Evolutionary conservation across 2,888 invertebrate genomes (phyloP).

Genomic region (Chloromyia formosa): DNA sequence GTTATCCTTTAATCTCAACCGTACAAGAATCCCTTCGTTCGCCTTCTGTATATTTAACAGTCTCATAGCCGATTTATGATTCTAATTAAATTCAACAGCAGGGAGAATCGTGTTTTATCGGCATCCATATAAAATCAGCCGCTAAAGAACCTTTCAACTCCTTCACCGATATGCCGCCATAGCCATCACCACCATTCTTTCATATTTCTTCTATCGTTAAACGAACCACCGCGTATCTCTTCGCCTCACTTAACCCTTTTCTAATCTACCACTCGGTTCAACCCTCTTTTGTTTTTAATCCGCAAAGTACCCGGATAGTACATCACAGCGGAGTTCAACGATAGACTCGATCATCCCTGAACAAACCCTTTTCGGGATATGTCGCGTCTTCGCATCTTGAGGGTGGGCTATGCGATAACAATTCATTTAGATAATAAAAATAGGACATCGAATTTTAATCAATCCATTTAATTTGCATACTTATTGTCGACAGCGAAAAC

Average conservation of each 20-base stretch:
- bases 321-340: neutral
- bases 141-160: constrained; percentile 10
- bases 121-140: constrained; percentile 33
- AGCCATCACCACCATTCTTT: neutral
- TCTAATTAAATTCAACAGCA: constrained; percentile 50
- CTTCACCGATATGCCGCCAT: too few relatives aligned
- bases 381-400: neutral
- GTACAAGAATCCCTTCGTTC: constrained; percentile 28
- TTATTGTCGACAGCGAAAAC: constrained; percentile 39
- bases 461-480: constrained; percentile 58
- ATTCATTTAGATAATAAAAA: constrained; percentile 51
- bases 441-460: constrained; percentile 62
- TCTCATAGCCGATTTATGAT: constrained; percentile 50
- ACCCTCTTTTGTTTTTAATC: constrained; percentile 22
- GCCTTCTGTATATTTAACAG: constrained; percentile 30
- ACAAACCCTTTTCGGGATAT: neutral
- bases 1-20: constrained; percentile 39
- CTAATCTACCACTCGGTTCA: neutral
- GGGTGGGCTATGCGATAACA: constrained; percentile 48
- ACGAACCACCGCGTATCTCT: neutral
- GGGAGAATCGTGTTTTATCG: constrained; percentile 49
- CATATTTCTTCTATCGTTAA: neutral
- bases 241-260: constrained; percentile 9
- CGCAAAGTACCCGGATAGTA: constrained; percentile 5
- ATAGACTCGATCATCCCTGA: constrained; percentile 36